These are phyloP conservation scores for Hybognathus amarus DNA, from an alignment of 2,797 vertebrate genomes.

Conservation along the genomic window DNA sequence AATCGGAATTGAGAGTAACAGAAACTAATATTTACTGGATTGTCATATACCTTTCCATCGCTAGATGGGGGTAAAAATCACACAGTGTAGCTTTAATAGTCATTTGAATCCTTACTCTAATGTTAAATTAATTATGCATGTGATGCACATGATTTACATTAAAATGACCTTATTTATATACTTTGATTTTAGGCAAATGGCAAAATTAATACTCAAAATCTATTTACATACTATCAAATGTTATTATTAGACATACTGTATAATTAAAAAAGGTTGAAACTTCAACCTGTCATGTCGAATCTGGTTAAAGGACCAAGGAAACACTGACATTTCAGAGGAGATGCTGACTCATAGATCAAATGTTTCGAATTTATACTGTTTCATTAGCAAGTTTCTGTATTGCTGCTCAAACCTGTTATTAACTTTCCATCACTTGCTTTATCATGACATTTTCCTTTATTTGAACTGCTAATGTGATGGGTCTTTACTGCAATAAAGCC, in stretches of 20 bases:
- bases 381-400: neutral
- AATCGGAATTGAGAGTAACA: no score
- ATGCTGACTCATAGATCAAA: constrained; percentile 24
- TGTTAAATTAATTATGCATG: neutral
- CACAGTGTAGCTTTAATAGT: no score
- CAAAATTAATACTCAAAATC: neutral
- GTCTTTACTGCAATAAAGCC: neutral
- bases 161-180: neutral
- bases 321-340: constrained; percentile 19
- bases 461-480: neutral
- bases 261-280: neutral
- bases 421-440: constrained; percentile 14
- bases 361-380: neutral
- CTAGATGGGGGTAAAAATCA: no score
- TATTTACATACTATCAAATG: neutral
- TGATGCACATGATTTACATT: neutral
- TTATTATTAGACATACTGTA: neutral
- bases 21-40: no score
- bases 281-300: constrained; percentile 22
- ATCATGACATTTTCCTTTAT: constrained; percentile 11
- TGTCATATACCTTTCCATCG: no score
- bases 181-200: neutral
- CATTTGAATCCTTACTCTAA: neutral
- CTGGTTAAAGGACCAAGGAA: constrained; percentile 2
- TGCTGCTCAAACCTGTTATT: constrained; percentile 18